Conservation (phyloP, 2,888 invertebrate species). For the Dicycla oo region DNA sequence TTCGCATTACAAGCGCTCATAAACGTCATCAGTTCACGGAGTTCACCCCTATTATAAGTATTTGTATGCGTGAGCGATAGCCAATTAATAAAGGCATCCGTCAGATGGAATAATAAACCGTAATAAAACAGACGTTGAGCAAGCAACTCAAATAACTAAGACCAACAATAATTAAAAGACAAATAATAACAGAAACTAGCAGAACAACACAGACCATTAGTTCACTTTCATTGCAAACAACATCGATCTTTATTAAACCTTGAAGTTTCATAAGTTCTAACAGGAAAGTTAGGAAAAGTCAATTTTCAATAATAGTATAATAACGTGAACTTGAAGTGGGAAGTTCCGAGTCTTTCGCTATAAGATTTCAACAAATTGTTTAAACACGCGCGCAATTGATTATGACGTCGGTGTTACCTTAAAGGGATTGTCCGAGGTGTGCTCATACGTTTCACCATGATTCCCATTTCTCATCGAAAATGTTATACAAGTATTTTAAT, state of each 20-base stretch:
- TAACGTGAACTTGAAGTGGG: conserved; percentile 37
- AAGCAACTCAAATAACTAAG: conserved; percentile 27
- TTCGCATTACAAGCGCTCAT: neutral
- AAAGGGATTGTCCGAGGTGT: neutral
- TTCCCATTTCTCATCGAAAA: neutral
- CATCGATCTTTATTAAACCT: conserved; percentile 47
- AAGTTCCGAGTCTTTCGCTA: conserved; percentile 27
- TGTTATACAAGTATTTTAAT: neutral
- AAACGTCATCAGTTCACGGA: neutral
- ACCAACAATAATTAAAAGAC: conserved; percentile 41
- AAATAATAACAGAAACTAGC: conserved; percentile 27
- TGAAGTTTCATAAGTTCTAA: conserved; percentile 35
- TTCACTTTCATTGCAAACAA: conserved; percentile 43
- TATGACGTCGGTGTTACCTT: no score
- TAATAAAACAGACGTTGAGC: conserved; percentile 17
- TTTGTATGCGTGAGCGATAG: neutral
- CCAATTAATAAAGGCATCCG: conserved; percentile 3
- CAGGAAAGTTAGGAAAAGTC: conserved; percentile 18
- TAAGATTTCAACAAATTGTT: neutral
- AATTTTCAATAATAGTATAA: conserved; percentile 48
- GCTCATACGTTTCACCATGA: neutral
- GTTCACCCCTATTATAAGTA: no score
- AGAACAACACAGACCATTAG: conserved; percentile 46
- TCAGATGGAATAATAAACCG: neutral
- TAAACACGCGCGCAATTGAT: neutral